These are phyloP conservation scores for Ophion costatus DNA, from an alignment of 2,888 invertebrate species.

Conservation along the genomic window DNA sequence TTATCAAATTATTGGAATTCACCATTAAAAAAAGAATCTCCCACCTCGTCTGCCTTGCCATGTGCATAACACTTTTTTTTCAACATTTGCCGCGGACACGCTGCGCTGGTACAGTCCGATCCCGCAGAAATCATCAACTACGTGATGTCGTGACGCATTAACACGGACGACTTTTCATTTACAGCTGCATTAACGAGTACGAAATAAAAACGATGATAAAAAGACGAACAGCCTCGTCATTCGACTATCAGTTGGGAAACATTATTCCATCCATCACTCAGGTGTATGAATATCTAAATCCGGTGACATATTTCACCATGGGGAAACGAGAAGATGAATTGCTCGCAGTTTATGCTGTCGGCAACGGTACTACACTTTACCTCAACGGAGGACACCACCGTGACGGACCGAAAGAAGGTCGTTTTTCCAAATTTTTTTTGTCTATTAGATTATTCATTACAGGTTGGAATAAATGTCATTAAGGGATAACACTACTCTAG, in stretches of 20 bases:
- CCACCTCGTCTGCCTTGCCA: neutral
- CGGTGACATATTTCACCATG: neutral
- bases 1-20: neutral
- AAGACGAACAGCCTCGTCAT: neutral
- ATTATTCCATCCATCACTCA: conserved; percentile 11
- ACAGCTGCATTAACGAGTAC: neutral
- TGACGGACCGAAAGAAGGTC: too few relatives aligned
- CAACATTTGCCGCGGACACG: neutral
- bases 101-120: neutral
- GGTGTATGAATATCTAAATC: neutral
- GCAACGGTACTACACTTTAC: too few relatives aligned
- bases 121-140: neutral
- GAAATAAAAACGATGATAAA: neutral
- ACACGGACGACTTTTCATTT: neutral
- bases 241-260: neutral
- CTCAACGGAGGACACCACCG: too few relatives aligned
- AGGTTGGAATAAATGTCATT: too few relatives aligned
- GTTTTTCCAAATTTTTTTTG: too few relatives aligned
- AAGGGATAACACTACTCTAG: too few relatives aligned
- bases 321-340: neutral
- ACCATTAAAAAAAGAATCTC: neutral
- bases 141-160: neutral
- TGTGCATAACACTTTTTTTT: neutral
- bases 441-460: too few relatives aligned
- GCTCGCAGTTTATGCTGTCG: too few relatives aligned